Conservation (phyloP, 2,113 vertebrate genomes). For the Lonchura striata region DNA sequence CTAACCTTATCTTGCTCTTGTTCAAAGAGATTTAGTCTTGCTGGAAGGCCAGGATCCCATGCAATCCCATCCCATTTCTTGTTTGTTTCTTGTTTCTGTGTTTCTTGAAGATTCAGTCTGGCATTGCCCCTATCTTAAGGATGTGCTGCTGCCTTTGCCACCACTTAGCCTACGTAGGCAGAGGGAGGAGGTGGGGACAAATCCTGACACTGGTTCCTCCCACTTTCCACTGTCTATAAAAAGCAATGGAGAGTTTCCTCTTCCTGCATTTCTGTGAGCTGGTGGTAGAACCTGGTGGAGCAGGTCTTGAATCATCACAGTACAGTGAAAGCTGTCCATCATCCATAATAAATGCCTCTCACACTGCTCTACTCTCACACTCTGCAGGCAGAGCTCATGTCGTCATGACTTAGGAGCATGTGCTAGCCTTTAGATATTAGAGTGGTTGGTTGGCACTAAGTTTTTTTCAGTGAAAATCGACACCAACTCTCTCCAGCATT, state of each 20-base stretch:
- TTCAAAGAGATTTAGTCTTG: background rate
- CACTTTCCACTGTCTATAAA: rapidly evolving
- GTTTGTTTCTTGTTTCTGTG: background rate
- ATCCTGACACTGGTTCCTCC: background rate
- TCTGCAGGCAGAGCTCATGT: too few species aligned
- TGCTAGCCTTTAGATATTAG: background rate
- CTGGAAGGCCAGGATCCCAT: background rate
- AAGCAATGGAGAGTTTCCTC: background rate
- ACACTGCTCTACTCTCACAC: background rate
- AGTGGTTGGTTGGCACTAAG: background rate
- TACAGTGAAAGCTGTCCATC: background rate
- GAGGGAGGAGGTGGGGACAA: background rate
- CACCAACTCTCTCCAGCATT: background rate
- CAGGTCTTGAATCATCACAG: background rate
- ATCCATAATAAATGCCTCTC: background rate
- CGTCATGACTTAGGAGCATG: background rate
- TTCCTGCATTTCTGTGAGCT: background rate
- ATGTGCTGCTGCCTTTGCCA: background rate
- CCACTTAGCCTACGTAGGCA: rapidly evolving
- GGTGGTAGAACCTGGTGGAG: background rate
- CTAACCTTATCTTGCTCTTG: background rate
- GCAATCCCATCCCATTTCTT: background rate
- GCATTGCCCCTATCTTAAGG: too few species aligned
- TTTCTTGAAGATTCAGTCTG: background rate
- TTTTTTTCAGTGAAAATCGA: background rate